Conservation (phyloP, 30 jellyfish, hydroid and myxozoan genomes). For the Aurelia aurita region DNA sequence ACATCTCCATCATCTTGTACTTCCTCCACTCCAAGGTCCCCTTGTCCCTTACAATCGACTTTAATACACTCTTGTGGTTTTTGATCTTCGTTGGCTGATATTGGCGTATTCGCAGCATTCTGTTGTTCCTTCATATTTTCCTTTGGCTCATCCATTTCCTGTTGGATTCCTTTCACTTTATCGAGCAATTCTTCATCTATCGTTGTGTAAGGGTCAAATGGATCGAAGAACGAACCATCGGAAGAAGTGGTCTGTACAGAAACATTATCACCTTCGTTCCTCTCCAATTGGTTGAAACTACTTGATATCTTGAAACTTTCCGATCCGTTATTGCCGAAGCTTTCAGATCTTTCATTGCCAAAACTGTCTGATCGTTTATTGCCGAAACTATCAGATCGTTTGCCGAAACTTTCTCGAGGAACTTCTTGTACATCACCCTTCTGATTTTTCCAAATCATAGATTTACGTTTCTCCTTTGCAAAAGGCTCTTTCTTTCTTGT, state of each 20-base stretch:
- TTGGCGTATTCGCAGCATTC: too few species aligned
- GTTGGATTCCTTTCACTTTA: conserved; percentile 2
- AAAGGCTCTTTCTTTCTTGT: background rate
- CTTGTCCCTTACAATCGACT: too few species aligned
- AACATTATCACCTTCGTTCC: background rate
- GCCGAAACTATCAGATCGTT: background rate
- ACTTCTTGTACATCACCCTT: conserved; percentile 1
- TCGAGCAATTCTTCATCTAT: conserved; percentile 5
- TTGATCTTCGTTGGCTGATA: too few species aligned
- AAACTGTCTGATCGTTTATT: background rate
- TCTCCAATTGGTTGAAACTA: too few species aligned
- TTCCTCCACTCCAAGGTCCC: too few species aligned
- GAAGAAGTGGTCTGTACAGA: background rate
- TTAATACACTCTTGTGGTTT: too few species aligned
- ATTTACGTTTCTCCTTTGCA: background rate
- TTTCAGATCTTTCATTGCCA: background rate
- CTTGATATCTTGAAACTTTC: too few species aligned
- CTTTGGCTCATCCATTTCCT: background rate
- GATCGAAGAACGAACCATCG: conserved; percentile 19
- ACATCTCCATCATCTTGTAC: too few species aligned
- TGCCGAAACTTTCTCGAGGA: background rate
- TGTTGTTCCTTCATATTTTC: background rate
- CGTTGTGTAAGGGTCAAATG: conserved; percentile 13
- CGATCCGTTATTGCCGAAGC: too few species aligned
- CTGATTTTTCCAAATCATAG: background rate